Conservation (phyloP, 2,888 invertebrate genomes). For the Amphipoea lucens region DNA sequence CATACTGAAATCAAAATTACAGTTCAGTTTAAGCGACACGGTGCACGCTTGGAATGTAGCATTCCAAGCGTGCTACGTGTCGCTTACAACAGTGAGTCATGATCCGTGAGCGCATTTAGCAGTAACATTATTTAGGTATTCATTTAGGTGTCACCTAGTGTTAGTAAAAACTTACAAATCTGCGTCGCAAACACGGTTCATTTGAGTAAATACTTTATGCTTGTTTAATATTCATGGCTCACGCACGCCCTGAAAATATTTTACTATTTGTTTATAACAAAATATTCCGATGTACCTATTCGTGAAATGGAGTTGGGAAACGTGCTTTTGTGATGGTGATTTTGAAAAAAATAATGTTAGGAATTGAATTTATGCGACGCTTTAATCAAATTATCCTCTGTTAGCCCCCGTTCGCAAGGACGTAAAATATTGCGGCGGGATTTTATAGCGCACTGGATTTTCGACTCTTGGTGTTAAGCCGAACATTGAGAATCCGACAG, state of each 20-base stretch:
- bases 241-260: constrained; percentile 38
- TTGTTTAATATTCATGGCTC: constrained; percentile 10
- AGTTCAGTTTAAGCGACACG: too few relatives aligned
- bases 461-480: not conserved
- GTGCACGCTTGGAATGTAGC: too few relatives aligned
- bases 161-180: not conserved
- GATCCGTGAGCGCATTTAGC: not conserved
- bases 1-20: too few relatives aligned
- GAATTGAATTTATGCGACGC: not conserved
- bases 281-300: constrained; percentile 20
- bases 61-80: not conserved
- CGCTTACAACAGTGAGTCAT: not conserved
- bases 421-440: not conserved
- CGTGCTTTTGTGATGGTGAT: not conserved
- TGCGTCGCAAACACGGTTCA: not conserved
- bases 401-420: not conserved
- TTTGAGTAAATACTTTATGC: not conserved
- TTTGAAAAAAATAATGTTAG: not conserved
- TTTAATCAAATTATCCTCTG: not conserved
- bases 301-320: not conserved
- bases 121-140: not conserved
- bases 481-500: not conserved
- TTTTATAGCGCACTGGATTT: not conserved
- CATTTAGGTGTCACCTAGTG: not conserved
- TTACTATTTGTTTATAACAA: constrained; percentile 7